Evolutionary conservation across 2,888 invertebrate species (phyloP), one percentile per base, ranked within the genome.

Genomic region (Venusia cambrica): DNA sequence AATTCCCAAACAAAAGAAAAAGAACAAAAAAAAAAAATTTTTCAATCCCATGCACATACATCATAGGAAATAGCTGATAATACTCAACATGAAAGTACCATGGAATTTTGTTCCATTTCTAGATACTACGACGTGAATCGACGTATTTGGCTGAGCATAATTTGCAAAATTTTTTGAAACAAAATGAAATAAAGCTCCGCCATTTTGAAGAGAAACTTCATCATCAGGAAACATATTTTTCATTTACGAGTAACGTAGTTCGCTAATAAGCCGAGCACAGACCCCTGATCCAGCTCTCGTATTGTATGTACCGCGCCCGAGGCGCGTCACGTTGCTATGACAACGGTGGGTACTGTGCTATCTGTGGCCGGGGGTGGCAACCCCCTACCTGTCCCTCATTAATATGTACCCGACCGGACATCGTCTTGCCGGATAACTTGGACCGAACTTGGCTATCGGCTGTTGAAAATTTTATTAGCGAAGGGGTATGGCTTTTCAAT

Each of bases 341-440:
- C 75, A 62, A 83, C 80, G 45, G 54, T 1, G 10, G 1, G 12
- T 29, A 9, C 11, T 17, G n/a, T 2, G 9, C 14, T 28, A n/a
- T 2, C 30, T 30, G 15, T 19, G 14, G 54, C 49, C 46, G 45
- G 52, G 53, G 27, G 31, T 48, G 31, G 29, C 40, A 40, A 38
- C 38, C 36, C 43, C 51, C 72, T 69, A 73, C 74, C 75, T 72
- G 71, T n/a, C 68, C 64, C 72, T 81, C 81, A 81, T 83, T 81
- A 83, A 81, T 81, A 81, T 79, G 79, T 81, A 79, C 79, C 69
- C 68, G 61, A 62, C 74, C 65, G 78, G 79, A 79, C 80, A 76
- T 59, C 73, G 69, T 70, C 73, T 73, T 70, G 47, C 57, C 50
- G 61, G 64, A 72, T 68, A 65, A 65, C 68, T 63, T 57, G 51